Evolutionary conservation across 1,140 invertebrate species (phyloP).

Genomic region (Ylistrum balloti): DNA sequence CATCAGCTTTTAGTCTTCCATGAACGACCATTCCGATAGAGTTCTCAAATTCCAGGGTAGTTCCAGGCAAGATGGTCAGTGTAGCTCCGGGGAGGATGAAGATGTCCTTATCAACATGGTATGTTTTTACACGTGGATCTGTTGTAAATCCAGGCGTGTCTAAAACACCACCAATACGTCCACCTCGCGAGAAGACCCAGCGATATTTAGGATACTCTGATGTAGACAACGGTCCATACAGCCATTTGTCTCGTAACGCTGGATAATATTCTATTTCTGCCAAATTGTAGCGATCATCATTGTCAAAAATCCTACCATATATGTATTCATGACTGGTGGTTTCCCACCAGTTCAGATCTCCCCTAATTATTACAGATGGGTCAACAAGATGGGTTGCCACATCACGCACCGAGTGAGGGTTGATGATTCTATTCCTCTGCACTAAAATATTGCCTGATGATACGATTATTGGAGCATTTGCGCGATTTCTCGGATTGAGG

Average conservation of each 20-base stretch:
- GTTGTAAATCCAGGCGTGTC: conserved; percentile 66
- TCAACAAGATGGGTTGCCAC: conserved; percentile 97
- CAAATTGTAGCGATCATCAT: conserved; percentile 79
- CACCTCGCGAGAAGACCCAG: conserved; percentile 67
- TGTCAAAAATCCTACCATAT: conserved; percentile 78
- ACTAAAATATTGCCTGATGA: conserved; percentile 94
- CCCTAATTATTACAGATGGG: conserved; percentile 96
- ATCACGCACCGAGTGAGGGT: conserved; percentile 93
- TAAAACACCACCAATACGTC: conserved; percentile 75
- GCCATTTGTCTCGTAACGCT: conserved; percentile 70
- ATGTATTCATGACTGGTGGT: conserved; percentile 78
- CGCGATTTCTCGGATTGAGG: conserved; percentile 88
- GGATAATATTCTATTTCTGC: conserved; percentile 81
- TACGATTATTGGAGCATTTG: conserved; percentile 94
- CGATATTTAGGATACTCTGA: conserved; percentile 66
- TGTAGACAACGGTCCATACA: conserved; percentile 73
- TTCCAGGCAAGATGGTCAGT: conserved; percentile 86
- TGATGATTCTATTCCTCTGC: conserved; percentile 95
- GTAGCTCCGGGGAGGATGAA: conserved; percentile 71
- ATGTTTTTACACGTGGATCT: conserved; percentile 61
- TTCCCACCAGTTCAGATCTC: conserved; percentile 97
- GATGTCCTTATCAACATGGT: conserved; percentile 80
- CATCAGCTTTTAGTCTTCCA: conserved; percentile 89
- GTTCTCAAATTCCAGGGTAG: conserved; percentile 91
- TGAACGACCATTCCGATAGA: conserved; percentile 98